Base-by-base conservation (phyloP, 2,888 invertebrate species). In the Anoplius nigerrimus region DNA sequence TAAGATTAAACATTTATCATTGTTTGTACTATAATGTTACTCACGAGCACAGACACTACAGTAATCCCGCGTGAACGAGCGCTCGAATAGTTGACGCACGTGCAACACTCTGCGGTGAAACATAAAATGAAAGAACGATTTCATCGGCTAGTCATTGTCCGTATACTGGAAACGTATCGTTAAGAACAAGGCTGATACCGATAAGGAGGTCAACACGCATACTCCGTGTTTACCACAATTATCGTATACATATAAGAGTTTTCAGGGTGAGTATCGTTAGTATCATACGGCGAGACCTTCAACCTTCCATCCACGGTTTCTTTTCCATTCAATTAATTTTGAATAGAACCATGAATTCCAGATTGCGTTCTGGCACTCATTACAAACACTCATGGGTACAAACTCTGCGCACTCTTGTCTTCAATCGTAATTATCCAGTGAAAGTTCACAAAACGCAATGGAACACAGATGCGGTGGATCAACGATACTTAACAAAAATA, bases 161-260 rank as follows among this genome's bases (percentile, higher is more conserved):
- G 48, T 57, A 63, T 67, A 71, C 67, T 63, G 22, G 64, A 74
- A 69, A 69, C 66, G 61, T 69, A 75, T 71, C 71, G 52, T 69
- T 62, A 46, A 56, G 53, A 66, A 62, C 62, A 91, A 91, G 75
- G 95, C 92, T 56, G 93, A 90, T 75, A 96, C 91, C 46, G 90
- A 90, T 66, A 96, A 91, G 86, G 91, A 92, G 84, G 96, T 96
- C 2, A 92, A 93, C 16, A 93, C 93, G 84, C 93, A 94, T 51
- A 24, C 56, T 22, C 21, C 43, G 45, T 24, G 15, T 65, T 66
- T 75, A 56, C 60, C 34, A 63, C 64, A 74, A 34, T 69, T 53
- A 45, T 45, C 18, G 18, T 24, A 22, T 15, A 6, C 11, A 8
- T 59, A 42, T 52, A 54, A 55, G 42, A 68, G n/a, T 34, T 59